A percentile compares a stretch with the other conserved stretches of the same genome.
phyloP scores from a whole-genome alignment of 1,140 invertebrate species.

The Phymorhynchus buccinoides region DNA sequence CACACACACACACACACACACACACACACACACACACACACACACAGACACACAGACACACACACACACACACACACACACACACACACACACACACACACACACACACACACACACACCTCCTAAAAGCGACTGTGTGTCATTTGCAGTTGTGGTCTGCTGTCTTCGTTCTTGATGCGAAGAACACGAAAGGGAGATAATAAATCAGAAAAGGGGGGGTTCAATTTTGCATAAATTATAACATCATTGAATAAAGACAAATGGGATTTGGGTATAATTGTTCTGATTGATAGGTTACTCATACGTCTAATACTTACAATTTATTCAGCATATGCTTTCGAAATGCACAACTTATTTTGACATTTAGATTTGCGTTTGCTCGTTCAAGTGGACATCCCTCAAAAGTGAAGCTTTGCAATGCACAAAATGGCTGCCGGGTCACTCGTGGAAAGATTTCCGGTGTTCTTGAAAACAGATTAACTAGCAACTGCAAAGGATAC shows the following conservation, averaged over 20 bases:
- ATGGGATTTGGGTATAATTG: not conserved
- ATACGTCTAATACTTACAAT: not conserved
- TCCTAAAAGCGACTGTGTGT: too few species aligned
- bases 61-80: not conserved
- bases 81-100: too few species aligned
- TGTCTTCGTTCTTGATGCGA: too few species aligned
- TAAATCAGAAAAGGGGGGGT: not conserved
- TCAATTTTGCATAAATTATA: not conserved
- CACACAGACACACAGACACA: not conserved
- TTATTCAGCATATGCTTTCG: not conserved
- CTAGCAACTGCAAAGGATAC: not conserved
- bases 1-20: slow-evolving; percentile 6
- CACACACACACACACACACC: too few species aligned
- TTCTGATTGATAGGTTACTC: not conserved
- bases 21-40: not conserved
- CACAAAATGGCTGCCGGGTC: not conserved
- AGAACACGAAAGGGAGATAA: too few species aligned
- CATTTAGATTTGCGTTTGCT: not conserved
- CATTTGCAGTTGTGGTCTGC: too few species aligned
- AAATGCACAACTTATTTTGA: not conserved
- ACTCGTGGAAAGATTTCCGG: not conserved
- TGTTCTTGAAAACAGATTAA: not conserved
- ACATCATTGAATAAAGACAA: not conserved
- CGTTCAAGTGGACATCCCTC: not conserved
- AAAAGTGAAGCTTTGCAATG: not conserved